These are phyloP conservation scores for Rynchops niger DNA, from an alignment of 2,113 vertebrate genomes.

Conservation along the genomic window DNA sequence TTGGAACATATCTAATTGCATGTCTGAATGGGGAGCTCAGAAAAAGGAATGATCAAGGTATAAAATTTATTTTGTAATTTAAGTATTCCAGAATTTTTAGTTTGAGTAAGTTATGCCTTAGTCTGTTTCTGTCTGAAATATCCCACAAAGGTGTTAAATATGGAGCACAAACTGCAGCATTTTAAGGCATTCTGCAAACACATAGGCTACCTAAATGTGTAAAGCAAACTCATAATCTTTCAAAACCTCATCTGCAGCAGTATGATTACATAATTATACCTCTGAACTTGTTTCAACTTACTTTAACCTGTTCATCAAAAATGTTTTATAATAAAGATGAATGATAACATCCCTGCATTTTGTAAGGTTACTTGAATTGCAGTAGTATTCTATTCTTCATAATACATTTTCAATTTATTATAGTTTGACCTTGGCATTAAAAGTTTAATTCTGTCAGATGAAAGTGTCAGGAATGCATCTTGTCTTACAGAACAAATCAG, in stretches of 20 bases:
- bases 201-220: not conserved
- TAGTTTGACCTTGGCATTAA: not conserved
- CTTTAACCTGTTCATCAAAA: not conserved
- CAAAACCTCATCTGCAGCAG: not conserved
- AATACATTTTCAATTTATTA: not conserved
- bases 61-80: not conserved
- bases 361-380: not conserved
- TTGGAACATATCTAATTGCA: not conserved
- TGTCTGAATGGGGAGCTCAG: not conserved
- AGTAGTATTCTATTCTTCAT: not conserved
- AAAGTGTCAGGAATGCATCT: not conserved
- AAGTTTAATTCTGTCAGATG: not conserved
- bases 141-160: not conserved
- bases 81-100: not conserved
- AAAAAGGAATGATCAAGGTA: not conserved
- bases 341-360: not conserved
- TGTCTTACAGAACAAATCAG: not conserved
- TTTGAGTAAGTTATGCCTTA: not conserved
- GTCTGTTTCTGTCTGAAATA: not conserved
- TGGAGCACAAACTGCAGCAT: not conserved
- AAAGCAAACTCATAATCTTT: not conserved
- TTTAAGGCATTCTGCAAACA: not conserved
- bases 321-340: not conserved
- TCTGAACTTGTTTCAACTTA: not conserved
- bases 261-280: not conserved